A percentile compares a stretch with the other conserved stretches of the same genome.
Conservation (phyloP, 2,797 vertebrate genomes). For the Botia kubotai region DNA sequence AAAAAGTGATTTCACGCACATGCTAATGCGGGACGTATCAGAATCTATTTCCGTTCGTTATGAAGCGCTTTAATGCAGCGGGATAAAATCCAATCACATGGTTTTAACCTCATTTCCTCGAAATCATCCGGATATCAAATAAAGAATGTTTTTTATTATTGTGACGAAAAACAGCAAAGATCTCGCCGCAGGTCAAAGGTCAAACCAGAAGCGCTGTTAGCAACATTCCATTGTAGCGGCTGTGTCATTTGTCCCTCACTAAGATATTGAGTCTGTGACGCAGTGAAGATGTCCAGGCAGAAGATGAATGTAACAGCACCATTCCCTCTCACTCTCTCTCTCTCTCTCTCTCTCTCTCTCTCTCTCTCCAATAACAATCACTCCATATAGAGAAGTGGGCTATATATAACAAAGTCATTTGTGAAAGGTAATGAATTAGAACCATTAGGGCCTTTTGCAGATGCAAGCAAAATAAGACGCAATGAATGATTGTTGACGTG, state of each 20-base stretch:
- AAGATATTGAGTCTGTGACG: neutral
- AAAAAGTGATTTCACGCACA: slow-evolving; percentile 1
- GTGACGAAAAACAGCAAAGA: neutral
- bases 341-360: neutral
- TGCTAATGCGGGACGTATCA: neutral
- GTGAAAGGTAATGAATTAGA: slow-evolving; percentile 17
- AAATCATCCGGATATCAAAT: slow-evolving; percentile 6
- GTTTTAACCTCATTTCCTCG: slow-evolving; percentile 20
- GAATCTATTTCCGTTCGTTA: neutral
- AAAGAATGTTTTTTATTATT: neutral
- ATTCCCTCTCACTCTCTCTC: neutral
- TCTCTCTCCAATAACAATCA: slow-evolving; percentile 18
- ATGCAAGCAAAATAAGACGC: neutral
- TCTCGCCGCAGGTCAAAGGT: neutral
- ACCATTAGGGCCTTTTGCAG: neutral
- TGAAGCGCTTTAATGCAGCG: neutral
- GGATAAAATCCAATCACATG: slow-evolving; percentile 29
- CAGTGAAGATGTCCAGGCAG: neutral
- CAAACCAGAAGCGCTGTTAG: neutral
- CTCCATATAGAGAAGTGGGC: slow-evolving; percentile 18
- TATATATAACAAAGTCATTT: slow-evolving; percentile 18
- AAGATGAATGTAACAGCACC: neutral
- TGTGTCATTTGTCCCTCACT: neutral
- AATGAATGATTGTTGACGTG: neutral
- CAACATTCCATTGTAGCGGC: neutral